Evolutionary conservation across 1,140 invertebrate genomes (phyloP).

Genomic region (Coenobita brevimanus): DNA sequence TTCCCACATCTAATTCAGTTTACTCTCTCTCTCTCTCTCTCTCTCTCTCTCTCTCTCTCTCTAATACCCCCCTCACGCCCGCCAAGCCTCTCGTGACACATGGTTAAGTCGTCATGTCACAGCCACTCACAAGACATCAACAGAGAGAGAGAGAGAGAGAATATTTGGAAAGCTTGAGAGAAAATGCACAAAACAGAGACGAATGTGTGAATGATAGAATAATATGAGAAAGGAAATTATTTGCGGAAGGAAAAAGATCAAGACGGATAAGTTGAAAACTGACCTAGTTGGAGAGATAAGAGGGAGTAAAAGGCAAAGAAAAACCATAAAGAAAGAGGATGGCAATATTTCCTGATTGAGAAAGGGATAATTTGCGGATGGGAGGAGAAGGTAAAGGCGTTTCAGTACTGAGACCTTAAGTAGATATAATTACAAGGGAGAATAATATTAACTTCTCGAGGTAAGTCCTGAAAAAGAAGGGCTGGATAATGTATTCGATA

Average conservation of each 20-base stretch:
- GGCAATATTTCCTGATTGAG: background rate
- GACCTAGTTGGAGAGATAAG: background rate
- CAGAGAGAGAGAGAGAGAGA: background rate
- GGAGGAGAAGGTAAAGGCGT: no score
- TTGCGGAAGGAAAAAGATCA: background rate
- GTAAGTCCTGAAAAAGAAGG: no score
- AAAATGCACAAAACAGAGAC: background rate
- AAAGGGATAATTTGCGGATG: background rate
- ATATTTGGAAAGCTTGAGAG: background rate
- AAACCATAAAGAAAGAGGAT: background rate
- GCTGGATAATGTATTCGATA: no score
- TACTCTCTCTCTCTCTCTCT: no score
- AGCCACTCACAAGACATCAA: background rate
- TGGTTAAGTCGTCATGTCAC: background rate
- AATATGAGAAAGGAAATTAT: background rate
- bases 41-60: no score
- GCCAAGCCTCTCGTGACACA: no score
- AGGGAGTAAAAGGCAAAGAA: background rate
- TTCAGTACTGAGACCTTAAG: no score
- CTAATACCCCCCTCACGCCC: no score
- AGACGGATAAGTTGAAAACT: no score
- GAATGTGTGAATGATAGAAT: background rate
- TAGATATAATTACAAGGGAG: no score
- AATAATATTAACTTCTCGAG: no score
- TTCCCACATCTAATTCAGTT: no score